phyloP scores from a whole-genome alignment of 92 coral and sea anemone species.

The Bergia sp. region DNA sequence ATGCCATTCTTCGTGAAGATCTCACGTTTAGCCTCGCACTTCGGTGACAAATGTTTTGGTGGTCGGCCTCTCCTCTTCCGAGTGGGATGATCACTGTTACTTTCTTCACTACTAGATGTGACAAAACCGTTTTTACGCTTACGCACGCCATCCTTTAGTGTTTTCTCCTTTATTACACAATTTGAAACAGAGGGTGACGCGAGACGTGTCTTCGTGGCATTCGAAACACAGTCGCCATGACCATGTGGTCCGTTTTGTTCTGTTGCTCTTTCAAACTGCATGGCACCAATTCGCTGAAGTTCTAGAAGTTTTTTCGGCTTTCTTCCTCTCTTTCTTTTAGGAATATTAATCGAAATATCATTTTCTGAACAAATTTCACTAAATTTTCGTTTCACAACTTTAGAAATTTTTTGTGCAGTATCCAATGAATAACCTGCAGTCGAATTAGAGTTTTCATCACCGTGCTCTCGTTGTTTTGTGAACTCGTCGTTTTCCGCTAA shows the following conservation, averaged over 20 bases:
- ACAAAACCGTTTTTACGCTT: conserved; percentile 60
- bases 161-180: conserved; percentile 74
- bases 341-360: conserved; percentile 55
- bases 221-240: conserved; percentile 89
- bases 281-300: neutral
- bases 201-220: conserved; percentile 98
- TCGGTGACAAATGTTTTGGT: conserved; percentile 68
- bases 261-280: conserved; percentile 30
- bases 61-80: conserved; percentile 88
- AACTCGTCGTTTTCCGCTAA: conserved; percentile 43
- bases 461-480: conserved; percentile 10
- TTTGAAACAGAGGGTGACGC: conserved; percentile 92
- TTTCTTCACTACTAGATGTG: conserved; percentile 81
- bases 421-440: conserved; percentile 40
- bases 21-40: conserved; percentile 65
- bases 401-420: conserved; percentile 1
- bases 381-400: conserved; percentile 59
- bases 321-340: conserved; percentile 69
- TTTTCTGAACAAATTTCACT: conserved; percentile 57
- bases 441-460: conserved; percentile 42
- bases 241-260: conserved; percentile 66
- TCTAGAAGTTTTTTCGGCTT: conserved; percentile 62
- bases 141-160: conserved; percentile 76
- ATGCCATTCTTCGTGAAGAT: conserved; percentile 86
- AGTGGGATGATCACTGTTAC: conserved; percentile 60